Evolutionary conservation across 2,888 invertebrate species (phyloP), one percentile per base, ranked within the genome.

Genomic region (Synanthedon vespiformis): DNA sequence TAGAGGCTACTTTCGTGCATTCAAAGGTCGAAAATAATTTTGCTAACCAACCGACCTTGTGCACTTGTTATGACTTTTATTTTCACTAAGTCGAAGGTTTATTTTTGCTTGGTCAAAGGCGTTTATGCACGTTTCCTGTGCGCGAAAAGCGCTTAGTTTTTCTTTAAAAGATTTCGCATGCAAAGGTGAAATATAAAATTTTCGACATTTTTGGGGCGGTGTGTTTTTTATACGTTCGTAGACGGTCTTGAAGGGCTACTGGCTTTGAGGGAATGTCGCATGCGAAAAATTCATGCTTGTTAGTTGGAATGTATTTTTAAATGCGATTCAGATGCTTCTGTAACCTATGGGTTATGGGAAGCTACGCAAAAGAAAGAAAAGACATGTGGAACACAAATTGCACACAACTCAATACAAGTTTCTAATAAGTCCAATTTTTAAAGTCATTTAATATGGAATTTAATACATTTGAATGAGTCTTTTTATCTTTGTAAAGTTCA

Each of bases 41-140:
- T 47, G 53, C 64, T 62, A 64, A 67, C 68, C 68, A 66, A 63
- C 58, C 65, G 62, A 67, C 68, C 70, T 70, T 68, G 67, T 64
- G 56, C 62, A 63, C 56, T 61, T 61, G 56, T 53, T 54, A 64
- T 65, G 52, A 50, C 50, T 18, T 66, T 70, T 63, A 59, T 62
- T 58, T 57, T 56, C 54, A 51, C 49, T 54, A 18, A 34, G 34
- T 49, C 58, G 70, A 72, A 62, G 64, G 68, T 64, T 64, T 65
- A 64, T 61, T 71, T 70, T 72, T 51, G 53, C 54, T 51, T 49
- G 54, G 48, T 52, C 47, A 40, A 40, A 44, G 13, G 44, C 12
- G 52, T 55, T 59, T 61, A 62, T 60, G 56, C 52, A 56, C 54
- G 57, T 52, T 57, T 57, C 53, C 59, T 58, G 54, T 57, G 34